Evolutionary conservation across 2,888 invertebrate genomes (phyloP).

Genomic region (Parasteatoda lunata): DNA sequence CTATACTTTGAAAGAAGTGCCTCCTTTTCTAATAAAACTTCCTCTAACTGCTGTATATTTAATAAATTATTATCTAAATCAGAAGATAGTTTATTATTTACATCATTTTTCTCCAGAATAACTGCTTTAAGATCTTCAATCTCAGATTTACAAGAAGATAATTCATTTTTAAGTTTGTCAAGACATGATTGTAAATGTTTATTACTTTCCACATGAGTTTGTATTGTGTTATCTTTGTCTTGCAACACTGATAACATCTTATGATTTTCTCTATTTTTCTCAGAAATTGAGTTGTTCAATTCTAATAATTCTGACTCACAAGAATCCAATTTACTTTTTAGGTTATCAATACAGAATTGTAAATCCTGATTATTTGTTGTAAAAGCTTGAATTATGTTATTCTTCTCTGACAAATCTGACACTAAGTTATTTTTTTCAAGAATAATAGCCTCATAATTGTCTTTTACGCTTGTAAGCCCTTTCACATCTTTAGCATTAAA

Average conservation of each 20-base stretch:
- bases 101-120: conserved; percentile 19
- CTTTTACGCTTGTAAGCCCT: conserved; percentile 19
- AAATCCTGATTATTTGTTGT: too few species aligned
- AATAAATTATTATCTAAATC: conserved; percentile 6
- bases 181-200: conserved; percentile 15
- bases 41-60: background rate
- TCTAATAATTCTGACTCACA: too few species aligned
- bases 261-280: too few species aligned
- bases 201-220: conserved; percentile 7
- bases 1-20: conserved; percentile 73
- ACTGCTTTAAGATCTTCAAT: conserved; percentile 15
- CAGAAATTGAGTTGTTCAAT: too few species aligned
- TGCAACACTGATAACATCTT: background rate
- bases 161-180: conserved; percentile 7
- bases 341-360: too few species aligned
- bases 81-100: conserved; percentile 6
- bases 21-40: background rate
- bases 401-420: too few species aligned
- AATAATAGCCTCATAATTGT: conserved; percentile 75
- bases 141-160: background rate
- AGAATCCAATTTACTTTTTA: too few species aligned
- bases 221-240: conserved; percentile 21
- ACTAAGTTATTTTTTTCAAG: conserved; percentile 76
- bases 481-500: conserved; percentile 18
- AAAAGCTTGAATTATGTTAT: too few species aligned